These are phyloP conservation scores for Macrocentrus cingulum DNA, from an alignment of 1,140 invertebrate species.

Conservation along the genomic window DNA sequence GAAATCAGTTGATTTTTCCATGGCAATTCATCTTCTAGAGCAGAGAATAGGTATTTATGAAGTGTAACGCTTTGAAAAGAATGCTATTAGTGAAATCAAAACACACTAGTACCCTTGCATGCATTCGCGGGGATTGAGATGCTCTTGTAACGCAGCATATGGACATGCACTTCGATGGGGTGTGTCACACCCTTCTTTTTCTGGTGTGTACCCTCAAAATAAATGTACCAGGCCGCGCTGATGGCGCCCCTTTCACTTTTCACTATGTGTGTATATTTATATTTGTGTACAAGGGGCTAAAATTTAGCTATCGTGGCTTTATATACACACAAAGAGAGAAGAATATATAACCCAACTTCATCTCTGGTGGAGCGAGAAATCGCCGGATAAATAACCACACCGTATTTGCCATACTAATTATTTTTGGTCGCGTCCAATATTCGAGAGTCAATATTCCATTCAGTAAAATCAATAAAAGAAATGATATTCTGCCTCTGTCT, in stretches of 20 bases:
- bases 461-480: constrained; percentile 33
- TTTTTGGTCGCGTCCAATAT: constrained; percentile 46
- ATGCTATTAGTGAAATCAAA: constrained; percentile 58
- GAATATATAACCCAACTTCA: no score
- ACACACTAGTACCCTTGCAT: constrained; percentile 42
- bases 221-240: constrained; percentile 42
- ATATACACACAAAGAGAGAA: constrained; percentile 9
- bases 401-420: constrained; percentile 54
- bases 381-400: constrained; percentile 46
- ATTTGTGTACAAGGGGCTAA: not conserved
- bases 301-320: constrained; percentile 7
- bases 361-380: constrained; percentile 51
- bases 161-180: constrained; percentile 37
- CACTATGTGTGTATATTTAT: constrained; percentile 30
- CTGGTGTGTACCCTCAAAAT: constrained; percentile 49
- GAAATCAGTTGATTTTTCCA: no score
- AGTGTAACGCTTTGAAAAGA: not conserved
- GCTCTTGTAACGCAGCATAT: constrained; percentile 51
- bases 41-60: constrained; percentile 33
- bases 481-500: not conserved
- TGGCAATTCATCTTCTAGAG: no score
- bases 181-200: constrained; percentile 52
- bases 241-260: constrained; percentile 29
- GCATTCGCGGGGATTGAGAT: constrained; percentile 16
- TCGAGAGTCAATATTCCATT: not conserved